Percentiles rank a stretch among this genome's conserved stretches.
Conservation (phyloP, 2,113 vertebrate species). For the Hirundichthys speculiger region DNA sequence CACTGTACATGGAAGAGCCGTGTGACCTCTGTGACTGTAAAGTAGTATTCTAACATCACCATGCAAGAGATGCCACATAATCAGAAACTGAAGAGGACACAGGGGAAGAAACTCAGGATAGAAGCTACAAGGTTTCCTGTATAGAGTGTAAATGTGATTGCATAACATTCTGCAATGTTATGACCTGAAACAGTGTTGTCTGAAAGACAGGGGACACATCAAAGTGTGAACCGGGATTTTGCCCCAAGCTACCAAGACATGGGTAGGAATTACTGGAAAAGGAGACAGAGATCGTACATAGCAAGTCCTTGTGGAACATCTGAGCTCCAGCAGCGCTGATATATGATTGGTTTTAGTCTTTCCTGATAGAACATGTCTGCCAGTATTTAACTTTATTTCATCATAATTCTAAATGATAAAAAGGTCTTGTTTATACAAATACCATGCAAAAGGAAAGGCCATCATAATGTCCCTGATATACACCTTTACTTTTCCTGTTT, state of each 20-base stretch:
- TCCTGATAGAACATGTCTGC: too few species aligned
- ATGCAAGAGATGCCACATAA: not conserved
- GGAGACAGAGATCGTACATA: not conserved
- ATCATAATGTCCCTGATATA: conserved; percentile 5
- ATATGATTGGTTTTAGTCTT: not conserved
- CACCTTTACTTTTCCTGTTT: not conserved
- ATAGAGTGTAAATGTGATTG: not conserved
- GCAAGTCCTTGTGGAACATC: not conserved
- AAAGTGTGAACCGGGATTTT: conserved; percentile 2
- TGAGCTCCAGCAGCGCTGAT: not conserved
- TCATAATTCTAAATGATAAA: too few species aligned
- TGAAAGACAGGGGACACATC: conserved; percentile 4
- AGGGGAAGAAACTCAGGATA: not conserved
- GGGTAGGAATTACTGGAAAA: conserved; percentile 20
- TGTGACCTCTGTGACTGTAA: not conserved
- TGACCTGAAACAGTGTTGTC: conserved; percentile 27
- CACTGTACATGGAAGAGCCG: not conserved
- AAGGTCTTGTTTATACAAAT: not conserved
- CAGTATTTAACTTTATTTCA: not conserved
- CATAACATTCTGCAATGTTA: conserved; percentile 24
- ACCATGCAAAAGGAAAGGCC: not conserved
- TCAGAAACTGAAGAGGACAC: not conserved
- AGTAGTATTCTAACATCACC: not conserved
- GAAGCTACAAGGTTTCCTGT: not conserved
- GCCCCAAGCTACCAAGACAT: conserved; percentile 9